These are phyloP conservation scores for Lindbergichthys nudifrons DNA, from an alignment of 2,797 vertebrate genomes.

Conservation along the genomic window DNA sequence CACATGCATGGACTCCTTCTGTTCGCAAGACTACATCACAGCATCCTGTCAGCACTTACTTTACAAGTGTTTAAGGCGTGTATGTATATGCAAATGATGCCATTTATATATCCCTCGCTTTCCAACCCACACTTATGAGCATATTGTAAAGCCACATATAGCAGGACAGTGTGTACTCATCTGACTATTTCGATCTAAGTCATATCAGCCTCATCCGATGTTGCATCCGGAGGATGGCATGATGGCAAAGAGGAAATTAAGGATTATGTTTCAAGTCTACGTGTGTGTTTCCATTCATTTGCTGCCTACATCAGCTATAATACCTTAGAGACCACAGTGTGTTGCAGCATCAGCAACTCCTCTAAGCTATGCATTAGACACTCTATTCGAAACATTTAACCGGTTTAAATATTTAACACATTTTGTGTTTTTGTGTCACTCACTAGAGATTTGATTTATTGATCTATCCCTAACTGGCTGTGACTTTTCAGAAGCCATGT, in stretches of 20 bases:
- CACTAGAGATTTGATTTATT: background rate
- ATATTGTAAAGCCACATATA: background rate
- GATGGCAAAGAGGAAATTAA: conserved; percentile 28
- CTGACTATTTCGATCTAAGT: conserved; percentile 22
- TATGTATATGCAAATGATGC: background rate
- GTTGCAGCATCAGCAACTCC: background rate
- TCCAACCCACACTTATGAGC: background rate
- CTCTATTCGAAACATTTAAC: background rate
- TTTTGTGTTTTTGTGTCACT: background rate
- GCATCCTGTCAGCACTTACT: background rate
- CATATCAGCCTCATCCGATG: conserved; percentile 16
- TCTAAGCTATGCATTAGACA: background rate
- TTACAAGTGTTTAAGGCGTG: background rate
- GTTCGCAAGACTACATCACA: background rate
- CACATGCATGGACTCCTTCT: background rate
- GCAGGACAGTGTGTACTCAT: conserved; percentile 6
- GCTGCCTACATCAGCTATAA: too few species aligned
- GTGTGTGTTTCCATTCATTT: conserved; percentile 3
- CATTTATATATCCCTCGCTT: background rate
- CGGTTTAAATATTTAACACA: background rate
- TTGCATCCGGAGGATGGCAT: conserved; percentile 19
- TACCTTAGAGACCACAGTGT: background rate
- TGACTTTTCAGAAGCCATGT: too few species aligned
- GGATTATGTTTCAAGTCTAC: conserved; percentile 3
- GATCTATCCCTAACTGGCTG: background rate